Evolutionary conservation across 2,113 vertebrate species (phyloP), one percentile per base, ranked within the genome.

Genomic region (Percopsis transmontana): DNA sequence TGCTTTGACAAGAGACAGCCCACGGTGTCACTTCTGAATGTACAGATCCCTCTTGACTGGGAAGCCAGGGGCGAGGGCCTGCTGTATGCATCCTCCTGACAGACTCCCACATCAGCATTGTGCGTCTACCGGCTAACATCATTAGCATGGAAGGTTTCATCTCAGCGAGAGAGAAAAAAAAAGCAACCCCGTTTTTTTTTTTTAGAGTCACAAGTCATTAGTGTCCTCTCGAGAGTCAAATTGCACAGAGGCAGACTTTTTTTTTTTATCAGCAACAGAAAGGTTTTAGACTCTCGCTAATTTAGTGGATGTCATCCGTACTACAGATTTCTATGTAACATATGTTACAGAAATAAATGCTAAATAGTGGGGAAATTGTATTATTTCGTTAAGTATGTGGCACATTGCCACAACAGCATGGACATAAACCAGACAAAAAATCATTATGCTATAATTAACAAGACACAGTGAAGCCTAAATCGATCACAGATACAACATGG

Each of bases 171-270:
- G 74, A 77, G 33, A 40, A 42, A 70, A 75, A 20, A 13, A 42
- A 68, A 48, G 2, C 84, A 87, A 87, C 85, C 11, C 6, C 86
- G 87, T 88, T 84, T 86, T 85, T 77, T 86, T 90, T 89, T 90
- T 86, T 88, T 87, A 72, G 80, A 91, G 89, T 91, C 89, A 89
- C 88, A 89, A 89, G 87, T 89, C 86, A 88, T 91, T 91, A 91
- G 84, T 41, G 76, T 91, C 83, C 81, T 85, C 87, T 82, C 53
- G 75, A 87, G 82, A 89, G 83, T 87, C 84, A 89, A 87, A 89
- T 77, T 88, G 84, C 85, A 87, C 83, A 85, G 85, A 83, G 85
- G 84, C 87, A 71, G 83, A 77, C 77, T 87, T 23, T 2, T 15
- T 7, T 52, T 19, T 88, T 86, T 82, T 78, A 84, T 80, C 77